Evolutionary conservation across 1,140 invertebrate species (phyloP), one percentile per base, ranked within the genome.

Genomic region (Globodera ellingtonae): DNA sequence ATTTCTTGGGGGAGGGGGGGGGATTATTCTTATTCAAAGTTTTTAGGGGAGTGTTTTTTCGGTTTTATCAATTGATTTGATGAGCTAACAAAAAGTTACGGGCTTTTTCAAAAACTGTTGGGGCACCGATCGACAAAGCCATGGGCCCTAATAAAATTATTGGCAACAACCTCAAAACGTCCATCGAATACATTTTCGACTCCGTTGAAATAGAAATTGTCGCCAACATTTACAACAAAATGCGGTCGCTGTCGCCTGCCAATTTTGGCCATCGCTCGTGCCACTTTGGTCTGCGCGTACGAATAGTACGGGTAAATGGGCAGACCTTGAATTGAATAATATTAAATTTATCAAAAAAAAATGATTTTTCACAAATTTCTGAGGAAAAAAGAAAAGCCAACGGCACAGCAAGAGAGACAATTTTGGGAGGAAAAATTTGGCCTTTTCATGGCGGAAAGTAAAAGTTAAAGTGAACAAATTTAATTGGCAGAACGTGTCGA

Each of bases 131-230:
- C 35, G 35, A 35, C 35, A 1, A 35, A 35, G 35, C 35, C 35
- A 35, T 35, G 2, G 35, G 2, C 18, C 3, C 47, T 1, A 59
- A 75, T 65, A 21, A n/a, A n/a, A 15, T 65, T 15, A 65, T 65
- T 65, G 59, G 59, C n/a, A 10, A 78, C 3, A n/a, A 83, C 82
- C 47, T 84, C 79, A 72, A 84, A 84, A n/a, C 83, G 81, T 9
- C 46, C 69, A 67, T 84, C 83, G 56, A 86, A 81, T 18, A 77
- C 62, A 46, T 75, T 46, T n/a, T 73, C 35, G 56, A 86, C 83
- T n/a, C 84, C 84, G 66, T 85, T 85, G 70, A 84, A 85, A 72
- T 85, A 85, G 67, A 85, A 79, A 66, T 86, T 85, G 72, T 85
- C 84, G 10, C 84, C 84, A 5, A 85, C 62, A 72, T 87, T 87